Base-by-base conservation (phyloP, 2,113 vertebrate species). In the Todiramphus chloris region DNA sequence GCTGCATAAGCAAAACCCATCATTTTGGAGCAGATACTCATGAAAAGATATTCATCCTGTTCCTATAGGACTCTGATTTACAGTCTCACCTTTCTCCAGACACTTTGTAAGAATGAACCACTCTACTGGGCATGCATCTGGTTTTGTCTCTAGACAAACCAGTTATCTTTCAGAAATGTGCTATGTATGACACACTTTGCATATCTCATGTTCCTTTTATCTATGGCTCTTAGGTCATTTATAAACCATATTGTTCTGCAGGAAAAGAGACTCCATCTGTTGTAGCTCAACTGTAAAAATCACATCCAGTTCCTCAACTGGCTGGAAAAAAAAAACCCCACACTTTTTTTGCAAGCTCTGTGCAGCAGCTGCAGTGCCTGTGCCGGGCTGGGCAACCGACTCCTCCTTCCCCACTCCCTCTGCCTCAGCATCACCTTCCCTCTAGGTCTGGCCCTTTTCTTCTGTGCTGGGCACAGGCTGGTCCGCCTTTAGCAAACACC, bases 11-110 rank as follows among this genome's bases (percentile, higher is more conserved):
- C 44, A 87, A 87, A 94, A 90, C 19, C 68, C 82, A 67, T 93
- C n/a, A 33, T 94, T 87, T 95, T 84, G 88, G 83, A 93, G 80
- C 64, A 48, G 74, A 85, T 70, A 74, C 79, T 80, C 94, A 43
- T 66, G 67, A 86, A 86, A 83, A 94, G 37, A 70, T 87, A 77
- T 5, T 83, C 56, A 88, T 89, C 63, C 8, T 76, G 46, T 83
- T 86, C 73, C 59, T 78, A 74, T 86, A 23, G 9, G 39, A 43
- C 66, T 60, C 82, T 89, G 77, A 78, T 79, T 75, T 63, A 73
- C 37, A 72, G 19, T 28, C 55, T 75, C 83, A 7, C 30, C 89
- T 72, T 72, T 72, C 48, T 63, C 41, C 53, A 64, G 79, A 44
- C 9, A 46, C 23, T 63, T 33, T 62, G 20, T 62, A 64, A 41